Conservation (phyloP, 2,797 vertebrate species). For the Uromys caudimaculatus region DNA sequence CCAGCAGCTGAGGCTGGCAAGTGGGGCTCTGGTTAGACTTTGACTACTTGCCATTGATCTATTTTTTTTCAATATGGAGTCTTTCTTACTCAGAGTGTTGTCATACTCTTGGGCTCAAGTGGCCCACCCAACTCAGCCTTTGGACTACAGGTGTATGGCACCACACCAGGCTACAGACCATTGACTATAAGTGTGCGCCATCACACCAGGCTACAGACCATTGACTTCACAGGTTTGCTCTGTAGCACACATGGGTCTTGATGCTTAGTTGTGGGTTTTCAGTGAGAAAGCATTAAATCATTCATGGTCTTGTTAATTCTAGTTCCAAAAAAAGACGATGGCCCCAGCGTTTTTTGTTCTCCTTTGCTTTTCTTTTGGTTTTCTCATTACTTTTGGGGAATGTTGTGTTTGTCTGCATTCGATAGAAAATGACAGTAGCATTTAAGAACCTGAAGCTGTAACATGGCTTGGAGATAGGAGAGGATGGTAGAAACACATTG, state of each 20-base stretch:
- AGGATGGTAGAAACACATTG: background rate
- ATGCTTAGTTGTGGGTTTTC: background rate
- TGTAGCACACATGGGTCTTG: background rate
- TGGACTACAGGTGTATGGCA: background rate
- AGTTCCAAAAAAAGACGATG: background rate
- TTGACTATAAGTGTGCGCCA: background rate
- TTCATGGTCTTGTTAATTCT: background rate
- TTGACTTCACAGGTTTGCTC: background rate
- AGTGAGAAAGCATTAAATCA: conserved; percentile 26
- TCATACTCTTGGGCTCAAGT: background rate
- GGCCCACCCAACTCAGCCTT: background rate
- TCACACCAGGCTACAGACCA: background rate
- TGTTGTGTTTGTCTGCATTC: conserved; percentile 21
- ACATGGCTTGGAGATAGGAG: background rate
- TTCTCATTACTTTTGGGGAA: background rate
- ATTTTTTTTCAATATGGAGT: background rate
- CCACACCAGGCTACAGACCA: background rate
- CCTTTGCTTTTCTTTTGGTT: background rate
- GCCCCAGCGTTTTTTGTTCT: background rate
- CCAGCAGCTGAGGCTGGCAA: background rate
- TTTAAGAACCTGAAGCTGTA: conserved; percentile 15
- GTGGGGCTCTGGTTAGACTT: background rate
- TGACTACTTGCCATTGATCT: background rate
- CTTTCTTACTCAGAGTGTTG: background rate
- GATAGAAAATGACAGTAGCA: background rate